A percentile compares a stretch with the other conserved stretches of the same genome.
Evolutionary conservation across 2,113 vertebrate species (phyloP).

Genomic region (Macaca nemestrina): DNA sequence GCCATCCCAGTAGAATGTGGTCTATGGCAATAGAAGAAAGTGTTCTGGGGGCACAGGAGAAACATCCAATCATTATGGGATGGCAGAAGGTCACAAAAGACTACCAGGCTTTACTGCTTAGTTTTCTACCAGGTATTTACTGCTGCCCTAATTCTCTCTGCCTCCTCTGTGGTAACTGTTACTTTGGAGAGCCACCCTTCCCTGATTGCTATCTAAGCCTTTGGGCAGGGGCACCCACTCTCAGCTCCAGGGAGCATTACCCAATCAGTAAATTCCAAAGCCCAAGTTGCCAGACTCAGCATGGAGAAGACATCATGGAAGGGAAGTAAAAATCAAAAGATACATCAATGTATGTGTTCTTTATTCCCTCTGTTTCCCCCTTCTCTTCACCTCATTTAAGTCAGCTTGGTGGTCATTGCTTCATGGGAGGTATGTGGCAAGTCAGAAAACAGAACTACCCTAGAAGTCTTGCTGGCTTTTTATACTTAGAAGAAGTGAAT

Average conservation of each 20-base stretch:
- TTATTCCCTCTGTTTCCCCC: neutral
- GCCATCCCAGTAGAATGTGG: neutral
- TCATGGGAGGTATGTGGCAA: neutral
- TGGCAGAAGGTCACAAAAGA: neutral
- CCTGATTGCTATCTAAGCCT: neutral
- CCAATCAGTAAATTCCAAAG: neutral
- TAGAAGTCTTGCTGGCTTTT: neutral
- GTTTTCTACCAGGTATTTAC: neutral
- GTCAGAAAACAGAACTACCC: neutral
- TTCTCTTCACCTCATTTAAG: neutral
- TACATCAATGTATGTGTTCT: neutral
- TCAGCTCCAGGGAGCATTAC: no score
- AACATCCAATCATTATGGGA: neutral
- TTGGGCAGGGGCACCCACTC: neutral
- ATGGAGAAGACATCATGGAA: neutral
- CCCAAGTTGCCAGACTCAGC: neutral
- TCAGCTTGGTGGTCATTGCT: neutral
- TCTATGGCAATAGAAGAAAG: neutral
- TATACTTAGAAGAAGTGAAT: neutral
- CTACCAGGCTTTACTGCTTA: no score
- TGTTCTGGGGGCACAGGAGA: neutral
- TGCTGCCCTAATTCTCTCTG: neutral
- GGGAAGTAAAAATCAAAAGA: neutral
- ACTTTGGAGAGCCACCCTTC: neutral
- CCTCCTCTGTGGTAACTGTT: neutral